Percentiles rank a stretch among this genome's conserved stretches.
These are phyloP conservation scores for Ornithoptera priamus DNA, from an alignment of 2,888 invertebrate species.

Conservation along the genomic window DNA sequence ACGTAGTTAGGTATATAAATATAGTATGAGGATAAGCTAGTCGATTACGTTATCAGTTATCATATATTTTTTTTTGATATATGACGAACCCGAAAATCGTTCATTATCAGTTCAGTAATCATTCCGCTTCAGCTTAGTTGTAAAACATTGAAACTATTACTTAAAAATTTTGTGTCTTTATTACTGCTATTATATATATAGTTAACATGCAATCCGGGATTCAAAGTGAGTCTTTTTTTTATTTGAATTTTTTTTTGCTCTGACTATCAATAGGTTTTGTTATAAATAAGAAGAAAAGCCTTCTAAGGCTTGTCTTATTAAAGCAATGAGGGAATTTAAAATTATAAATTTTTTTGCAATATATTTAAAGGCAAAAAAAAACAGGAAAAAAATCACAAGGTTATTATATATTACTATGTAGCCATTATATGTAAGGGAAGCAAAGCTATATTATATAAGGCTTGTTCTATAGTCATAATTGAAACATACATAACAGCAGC, in stretches of 20 bases:
- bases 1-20: neutral
- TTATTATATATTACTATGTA: no score
- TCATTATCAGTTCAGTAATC: slow-evolving; percentile 3
- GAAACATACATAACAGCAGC: no score
- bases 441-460: no score
- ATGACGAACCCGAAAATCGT: slow-evolving; percentile 21
- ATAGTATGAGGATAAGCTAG: neutral
- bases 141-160: neutral
- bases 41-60: slow-evolving; percentile 24
- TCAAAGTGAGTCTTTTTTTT: slow-evolving; percentile 21
- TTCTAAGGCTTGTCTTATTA: no score
- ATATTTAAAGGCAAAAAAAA: no score
- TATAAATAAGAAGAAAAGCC: no score
- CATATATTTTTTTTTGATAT: slow-evolving; percentile 17
- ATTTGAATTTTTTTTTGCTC: neutral
- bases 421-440: no score
- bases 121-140: neutral
- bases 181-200: neutral
- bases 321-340: no score
- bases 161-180: neutral
- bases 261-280: neutral
- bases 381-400: no score
- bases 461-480: no score
- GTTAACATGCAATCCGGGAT: slow-evolving; percentile 18
- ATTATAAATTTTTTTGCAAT: no score